Conservation (phyloP, 1,140 invertebrate genomes). For the Drosophila obscura region DNA sequence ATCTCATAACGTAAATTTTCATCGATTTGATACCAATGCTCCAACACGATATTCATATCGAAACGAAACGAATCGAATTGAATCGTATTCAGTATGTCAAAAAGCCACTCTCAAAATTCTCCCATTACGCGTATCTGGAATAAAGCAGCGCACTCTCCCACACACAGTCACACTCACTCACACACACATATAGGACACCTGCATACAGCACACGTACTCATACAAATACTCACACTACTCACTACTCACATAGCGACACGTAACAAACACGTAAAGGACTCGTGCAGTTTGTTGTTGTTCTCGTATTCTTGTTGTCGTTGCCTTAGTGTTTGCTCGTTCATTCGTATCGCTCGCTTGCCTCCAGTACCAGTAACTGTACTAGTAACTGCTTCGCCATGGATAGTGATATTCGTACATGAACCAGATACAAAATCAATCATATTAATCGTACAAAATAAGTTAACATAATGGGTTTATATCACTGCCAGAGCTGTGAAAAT, state of each 20-base stretch:
- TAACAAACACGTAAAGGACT: conserved; percentile 31
- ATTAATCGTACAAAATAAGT: neutral
- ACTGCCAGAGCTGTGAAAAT: neutral
- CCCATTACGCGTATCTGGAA: conserved; percentile 53
- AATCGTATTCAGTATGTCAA: conserved; percentile 52
- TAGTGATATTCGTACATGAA: conserved; percentile 11
- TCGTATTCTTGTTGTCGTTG: conserved; percentile 60
- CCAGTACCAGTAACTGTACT: conserved; percentile 26
- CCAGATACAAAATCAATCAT: conserved; percentile 11
- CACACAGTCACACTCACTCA: conserved; percentile 33
- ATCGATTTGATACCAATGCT: conserved; percentile 72
- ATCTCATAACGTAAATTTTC: conserved; percentile 84
- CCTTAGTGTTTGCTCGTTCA: conserved; percentile 54
- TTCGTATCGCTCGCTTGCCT: conserved; percentile 68
- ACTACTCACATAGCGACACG: conserved; percentile 11
- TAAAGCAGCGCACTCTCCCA: conserved; percentile 44
- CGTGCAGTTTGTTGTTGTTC: conserved; percentile 66
- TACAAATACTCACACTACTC: conserved; percentile 6
- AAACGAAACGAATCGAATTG: conserved; percentile 21
- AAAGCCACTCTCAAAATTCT: conserved; percentile 54
- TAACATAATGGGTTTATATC: neutral
- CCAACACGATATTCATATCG: conserved; percentile 33
- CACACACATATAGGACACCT: conserved; percentile 15
- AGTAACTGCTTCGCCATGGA: conserved; percentile 24
- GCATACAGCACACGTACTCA: conserved; percentile 35